Evolutionary conservation across 2,113 vertebrate species (phyloP).

Genomic region (Cochlearius cochlearius): DNA sequence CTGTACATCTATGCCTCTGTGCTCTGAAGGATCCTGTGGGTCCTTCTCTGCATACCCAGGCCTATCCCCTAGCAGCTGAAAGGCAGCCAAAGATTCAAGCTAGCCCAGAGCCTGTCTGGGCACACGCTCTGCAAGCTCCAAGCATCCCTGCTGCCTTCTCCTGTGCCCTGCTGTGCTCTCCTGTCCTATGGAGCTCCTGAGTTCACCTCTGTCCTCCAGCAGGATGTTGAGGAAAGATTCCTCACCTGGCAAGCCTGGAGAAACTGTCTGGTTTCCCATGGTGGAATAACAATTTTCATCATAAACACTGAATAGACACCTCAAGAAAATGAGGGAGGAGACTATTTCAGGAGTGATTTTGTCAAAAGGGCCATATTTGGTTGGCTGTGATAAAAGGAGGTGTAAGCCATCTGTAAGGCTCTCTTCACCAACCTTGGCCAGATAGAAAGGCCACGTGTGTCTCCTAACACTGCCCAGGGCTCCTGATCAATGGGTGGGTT

Average conservation of each 20-base stretch:
- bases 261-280: background rate
- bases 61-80: background rate
- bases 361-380: background rate
- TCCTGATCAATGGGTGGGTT: background rate
- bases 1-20: background rate
- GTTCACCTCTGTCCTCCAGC: background rate
- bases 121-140: background rate
- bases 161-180: background rate
- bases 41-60: background rate
- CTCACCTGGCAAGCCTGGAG: background rate
- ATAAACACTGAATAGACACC: background rate
- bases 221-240: fast-evolving
- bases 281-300: background rate
- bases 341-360: background rate
- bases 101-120: background rate
- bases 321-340: background rate
- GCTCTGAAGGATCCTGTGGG: background rate
- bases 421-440: background rate
- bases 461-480: background rate
- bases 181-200: background rate
- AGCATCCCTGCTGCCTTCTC: background rate
- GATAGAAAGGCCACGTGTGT: background rate
- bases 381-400: background rate
- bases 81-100: background rate
- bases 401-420: background rate